phyloP scores from a whole-genome alignment of 2,888 invertebrate species.

The Xestia ashworthii region DNA sequence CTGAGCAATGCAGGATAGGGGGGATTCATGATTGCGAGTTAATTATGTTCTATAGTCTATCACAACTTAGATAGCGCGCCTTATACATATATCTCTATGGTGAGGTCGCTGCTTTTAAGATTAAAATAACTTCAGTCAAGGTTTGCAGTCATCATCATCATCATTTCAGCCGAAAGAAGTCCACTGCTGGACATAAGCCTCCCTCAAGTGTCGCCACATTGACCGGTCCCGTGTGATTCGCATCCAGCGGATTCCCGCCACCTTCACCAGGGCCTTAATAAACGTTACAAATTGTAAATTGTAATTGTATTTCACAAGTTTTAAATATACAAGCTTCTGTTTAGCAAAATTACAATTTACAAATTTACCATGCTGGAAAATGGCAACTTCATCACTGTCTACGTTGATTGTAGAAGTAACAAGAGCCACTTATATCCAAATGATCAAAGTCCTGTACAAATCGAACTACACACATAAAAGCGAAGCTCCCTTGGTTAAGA shows the following conservation, averaged over 20 bases:
- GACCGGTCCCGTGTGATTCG: too few species aligned
- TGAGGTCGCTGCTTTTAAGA: background rate
- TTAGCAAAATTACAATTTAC: too few species aligned
- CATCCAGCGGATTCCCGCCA: too few species aligned
- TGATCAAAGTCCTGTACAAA: slow-evolving; percentile 3
- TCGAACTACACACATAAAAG: background rate
- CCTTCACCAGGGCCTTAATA: too few species aligned
- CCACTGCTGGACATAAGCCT: too few species aligned
- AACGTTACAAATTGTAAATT: too few species aligned
- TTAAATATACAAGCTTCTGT: too few species aligned
- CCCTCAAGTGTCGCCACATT: too few species aligned
- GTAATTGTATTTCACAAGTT: too few species aligned
- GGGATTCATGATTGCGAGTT: background rate
- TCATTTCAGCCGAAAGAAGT: too few species aligned
- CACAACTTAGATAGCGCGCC: background rate
- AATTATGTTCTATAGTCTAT: background rate
- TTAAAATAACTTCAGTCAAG: background rate
- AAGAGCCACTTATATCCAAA: background rate
- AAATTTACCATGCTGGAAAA: too few species aligned
- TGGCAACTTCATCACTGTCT: background rate
- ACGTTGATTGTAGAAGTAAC: background rate
- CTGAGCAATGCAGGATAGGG: background rate
- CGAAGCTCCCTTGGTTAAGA: slow-evolving; percentile 5
- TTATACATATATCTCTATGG: background rate
- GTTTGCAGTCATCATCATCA: too few species aligned